Evolutionary conservation across 2,888 invertebrate genomes (phyloP), one percentile per base, ranked within the genome.

Genomic region (Melanostoma mellinum): DNA sequence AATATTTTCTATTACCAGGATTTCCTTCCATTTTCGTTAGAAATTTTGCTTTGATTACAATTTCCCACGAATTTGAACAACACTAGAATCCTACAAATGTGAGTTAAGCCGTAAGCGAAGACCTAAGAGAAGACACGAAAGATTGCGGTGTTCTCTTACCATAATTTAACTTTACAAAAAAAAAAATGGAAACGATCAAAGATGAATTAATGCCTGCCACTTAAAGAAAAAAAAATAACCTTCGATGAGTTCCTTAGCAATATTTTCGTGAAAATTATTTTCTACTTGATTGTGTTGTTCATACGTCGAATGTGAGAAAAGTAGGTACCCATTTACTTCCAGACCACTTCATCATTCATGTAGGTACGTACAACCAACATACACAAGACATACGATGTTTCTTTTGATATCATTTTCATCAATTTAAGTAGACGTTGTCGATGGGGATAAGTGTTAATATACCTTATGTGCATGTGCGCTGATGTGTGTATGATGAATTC

Each of bases 241-340:
- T 68, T 75, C 68, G 60, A 75, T 68, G 68, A 44, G 46, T 75
- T 75, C 61, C 56, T 68, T 46, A 68, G 10, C 44, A 42, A 44
- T 42, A n/a, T 58, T 36, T 4, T 48, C 33, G 38, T 35, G 6
- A 20, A 55, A 55, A 55, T 36, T 55, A 36, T 58, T 42, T 42
- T 58, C 42, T 6, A 3, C 6, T 46, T 46, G 40, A 44, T 58
- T 46, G 44, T 61, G 1, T n/a, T 40, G n/a, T 42, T 58, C 42
- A 9, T 30, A 36, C 20, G 46, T 9, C 8, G 20, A 44, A 20
- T 42, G 33, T 60, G 3, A 33, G 60, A 40, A 60, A 30, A 30
- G 4, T 63, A 38, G 20, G 1, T 20, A 20, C 20, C 20, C 1
- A 50, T 50, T 50, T 32, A 63, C 10, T 38, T 63, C 32, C 48